phyloP scores from a whole-genome alignment of 92 coral and sea anemone genomes.

The Galaxea fascicularis region DNA sequence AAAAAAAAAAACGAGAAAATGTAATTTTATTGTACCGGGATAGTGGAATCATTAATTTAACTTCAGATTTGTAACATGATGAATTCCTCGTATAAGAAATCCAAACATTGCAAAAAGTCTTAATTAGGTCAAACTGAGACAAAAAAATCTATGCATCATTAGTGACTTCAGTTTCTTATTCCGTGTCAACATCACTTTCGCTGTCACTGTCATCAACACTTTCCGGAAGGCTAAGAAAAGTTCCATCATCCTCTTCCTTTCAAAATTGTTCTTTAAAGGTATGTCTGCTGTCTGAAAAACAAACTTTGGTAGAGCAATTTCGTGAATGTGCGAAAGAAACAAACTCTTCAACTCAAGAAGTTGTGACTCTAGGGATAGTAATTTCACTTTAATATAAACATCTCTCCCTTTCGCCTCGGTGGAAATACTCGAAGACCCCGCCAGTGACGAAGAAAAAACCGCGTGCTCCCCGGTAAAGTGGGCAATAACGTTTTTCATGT shows the following conservation, averaged over 20 bases:
- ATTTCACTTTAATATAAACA: slow-evolving; percentile 11
- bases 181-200: slow-evolving; percentile 4
- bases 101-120: too few species aligned
- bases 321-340: slow-evolving; percentile 13
- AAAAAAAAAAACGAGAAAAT: too few species aligned
- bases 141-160: too few species aligned
- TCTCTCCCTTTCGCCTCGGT: slow-evolving; percentile 23
- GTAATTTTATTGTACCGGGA: too few species aligned
- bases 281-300: neutral
- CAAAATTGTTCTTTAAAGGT: neutral
- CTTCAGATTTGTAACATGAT: too few species aligned
- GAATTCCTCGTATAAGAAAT: too few species aligned
- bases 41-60: too few species aligned
- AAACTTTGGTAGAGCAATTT: neutral
- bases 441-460: neutral
- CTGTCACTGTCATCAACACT: slow-evolving; percentile 18
- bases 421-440: neutral
- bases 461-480: slow-evolving; percentile 27
- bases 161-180: neutral
- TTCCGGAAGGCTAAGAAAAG: slow-evolving; percentile 31
- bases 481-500: slow-evolving; percentile 37
- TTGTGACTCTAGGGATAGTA: slow-evolving; percentile 11
- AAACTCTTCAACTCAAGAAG: neutral
- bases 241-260: neutral
- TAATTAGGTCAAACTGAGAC: too few species aligned